Percentiles rank a stretch among this genome's conserved stretches.
Conservation (phyloP, 30 jellyfish, hydroid and myxozoan species). For the Aurelia aurita complex sp. Pacific region DNA sequence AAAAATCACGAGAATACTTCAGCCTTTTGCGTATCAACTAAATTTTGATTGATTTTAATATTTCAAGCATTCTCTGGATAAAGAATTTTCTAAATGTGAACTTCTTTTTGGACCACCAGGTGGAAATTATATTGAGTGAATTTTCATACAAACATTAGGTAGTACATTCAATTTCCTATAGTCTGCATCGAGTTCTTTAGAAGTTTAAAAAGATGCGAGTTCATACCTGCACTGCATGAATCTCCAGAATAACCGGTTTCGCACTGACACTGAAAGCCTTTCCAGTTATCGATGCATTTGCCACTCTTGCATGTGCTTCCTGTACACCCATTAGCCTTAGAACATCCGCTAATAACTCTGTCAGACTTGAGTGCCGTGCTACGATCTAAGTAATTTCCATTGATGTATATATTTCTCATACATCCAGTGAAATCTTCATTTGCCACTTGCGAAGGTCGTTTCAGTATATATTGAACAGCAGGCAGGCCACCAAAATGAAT, state of each 20-base stretch:
- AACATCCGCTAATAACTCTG: slow-evolving; percentile 71
- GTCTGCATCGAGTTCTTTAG: no score
- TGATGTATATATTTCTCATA: slow-evolving; percentile 55
- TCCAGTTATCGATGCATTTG: slow-evolving; percentile 77
- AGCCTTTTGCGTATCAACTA: no score
- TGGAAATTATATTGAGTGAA: no score
- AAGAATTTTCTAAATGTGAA: no score
- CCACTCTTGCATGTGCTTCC: slow-evolving; percentile 65
- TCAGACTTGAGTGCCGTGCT: slow-evolving; percentile 16
- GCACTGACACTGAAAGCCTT: slow-evolving; percentile 70
- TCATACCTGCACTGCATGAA: slow-evolving; percentile 76
- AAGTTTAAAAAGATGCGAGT: no score
- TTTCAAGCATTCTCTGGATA: no score
- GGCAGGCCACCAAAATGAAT: slow-evolving; percentile 64
- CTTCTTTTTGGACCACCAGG: no score
- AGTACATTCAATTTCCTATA: no score
- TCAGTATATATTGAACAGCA: slow-evolving; percentile 18
- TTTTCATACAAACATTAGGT: no score
- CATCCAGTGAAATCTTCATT: slow-evolving; percentile 71
- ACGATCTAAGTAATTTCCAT: slow-evolving; percentile 36
- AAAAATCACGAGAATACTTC: no score
- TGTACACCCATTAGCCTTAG: slow-evolving; percentile 49
- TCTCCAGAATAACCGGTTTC: slow-evolving; percentile 67
- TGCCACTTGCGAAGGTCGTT: slow-evolving; percentile 42
- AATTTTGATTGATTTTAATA: no score